Evolutionary conservation across 1,140 invertebrate genomes (phyloP).

Genomic region (Proales similis): DNA sequence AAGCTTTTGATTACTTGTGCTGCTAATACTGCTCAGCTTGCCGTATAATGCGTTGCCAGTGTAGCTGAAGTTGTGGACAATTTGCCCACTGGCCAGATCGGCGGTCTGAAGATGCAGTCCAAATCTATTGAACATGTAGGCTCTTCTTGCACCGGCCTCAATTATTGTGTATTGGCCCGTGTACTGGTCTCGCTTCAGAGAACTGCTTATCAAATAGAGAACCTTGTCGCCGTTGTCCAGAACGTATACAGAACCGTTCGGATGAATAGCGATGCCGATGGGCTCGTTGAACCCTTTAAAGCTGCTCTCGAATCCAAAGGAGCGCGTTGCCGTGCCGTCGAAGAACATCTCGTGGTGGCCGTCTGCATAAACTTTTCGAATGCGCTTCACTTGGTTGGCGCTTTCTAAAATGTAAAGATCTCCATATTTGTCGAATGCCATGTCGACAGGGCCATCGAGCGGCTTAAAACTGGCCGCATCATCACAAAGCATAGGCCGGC

Average conservation of each 20-base stretch:
- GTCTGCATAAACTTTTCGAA: conserved; percentile 80
- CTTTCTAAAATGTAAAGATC: conserved; percentile 89
- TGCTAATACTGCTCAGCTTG: conserved; percentile 80
- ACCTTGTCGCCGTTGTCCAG: conserved; percentile 75
- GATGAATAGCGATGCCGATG: conserved; percentile 78
- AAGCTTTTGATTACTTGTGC: conserved; percentile 77
- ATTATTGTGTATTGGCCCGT: conserved; percentile 83
- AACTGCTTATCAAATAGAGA: conserved; percentile 78
- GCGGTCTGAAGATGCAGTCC: conserved; percentile 84
- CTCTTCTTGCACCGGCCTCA: conserved; percentile 77
- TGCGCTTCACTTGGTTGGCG: conserved; percentile 76
- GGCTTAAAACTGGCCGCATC: conserved; percentile 61
- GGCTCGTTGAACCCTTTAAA: conserved; percentile 85
- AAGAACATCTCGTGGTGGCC: conserved; percentile 83
- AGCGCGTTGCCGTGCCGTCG: conserved; percentile 81
- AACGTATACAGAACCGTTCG: conserved; percentile 78
- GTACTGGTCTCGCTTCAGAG: conserved; percentile 76
- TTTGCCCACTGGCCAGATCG: conserved; percentile 83
- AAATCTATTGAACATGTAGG: conserved; percentile 90
- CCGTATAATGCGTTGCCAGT: conserved; percentile 93
- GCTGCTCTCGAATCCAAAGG: conserved; percentile 75
- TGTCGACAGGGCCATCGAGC: conserved; percentile 79
- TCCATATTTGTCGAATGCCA: conserved; percentile 83
- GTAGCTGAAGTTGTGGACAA: conserved; percentile 82
- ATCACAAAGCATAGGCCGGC: conserved; percentile 78